Base-by-base conservation (phyloP, 1,140 invertebrate genomes). In the Drosophila bifasciata region DNA sequence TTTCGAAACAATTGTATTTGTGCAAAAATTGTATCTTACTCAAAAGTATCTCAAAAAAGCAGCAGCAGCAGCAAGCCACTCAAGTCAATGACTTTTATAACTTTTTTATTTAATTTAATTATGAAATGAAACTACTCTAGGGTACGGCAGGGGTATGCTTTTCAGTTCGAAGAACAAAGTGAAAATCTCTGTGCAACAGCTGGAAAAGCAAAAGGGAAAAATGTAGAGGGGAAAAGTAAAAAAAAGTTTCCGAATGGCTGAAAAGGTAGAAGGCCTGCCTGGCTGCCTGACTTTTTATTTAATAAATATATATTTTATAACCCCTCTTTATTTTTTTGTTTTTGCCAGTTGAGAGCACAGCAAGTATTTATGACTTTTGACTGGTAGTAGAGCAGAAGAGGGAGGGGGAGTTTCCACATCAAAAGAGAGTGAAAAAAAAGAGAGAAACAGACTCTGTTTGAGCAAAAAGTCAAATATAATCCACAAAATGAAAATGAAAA, bases 281-380 rank as follows among this genome's bases (percentile, higher is more conserved):
- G n/a, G n/a, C n/a, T n/a, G 28, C 28, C 32, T 64, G 76, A n/a
- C 46, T 69, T 71, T 85, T 86, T 68, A 85, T 85, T 69, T 80
- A 84, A 79, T 85, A 73, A 73, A 73, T 83, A 71, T 61, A 55
- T 79, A 32, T 70, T 58, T 67, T 41, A 40, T 53, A 25, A 50
- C 57, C 57, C 28, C 32, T 57, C 63, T 53, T 71, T 52, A 45
- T 41, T 76, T 51, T 80, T 55, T 71, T 52, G 45, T 41, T 76
- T 51, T 84, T 85, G 81, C 80, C 80, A 86, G 76, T 85, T 85
- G 80, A 85, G 84, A 86, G 80, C 80, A 85, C 80, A 86, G 72
- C 68, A 85, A 85, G 80, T 85, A 85, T 86, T 85, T 85, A 85
- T 85, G 81, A 85, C 80, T 66, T 23, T 59, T 58, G 40, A n/a